Evolutionary conservation across 2,797 vertebrate genomes (phyloP).

Genomic region (Tachyglossus aculeatus): DNA sequence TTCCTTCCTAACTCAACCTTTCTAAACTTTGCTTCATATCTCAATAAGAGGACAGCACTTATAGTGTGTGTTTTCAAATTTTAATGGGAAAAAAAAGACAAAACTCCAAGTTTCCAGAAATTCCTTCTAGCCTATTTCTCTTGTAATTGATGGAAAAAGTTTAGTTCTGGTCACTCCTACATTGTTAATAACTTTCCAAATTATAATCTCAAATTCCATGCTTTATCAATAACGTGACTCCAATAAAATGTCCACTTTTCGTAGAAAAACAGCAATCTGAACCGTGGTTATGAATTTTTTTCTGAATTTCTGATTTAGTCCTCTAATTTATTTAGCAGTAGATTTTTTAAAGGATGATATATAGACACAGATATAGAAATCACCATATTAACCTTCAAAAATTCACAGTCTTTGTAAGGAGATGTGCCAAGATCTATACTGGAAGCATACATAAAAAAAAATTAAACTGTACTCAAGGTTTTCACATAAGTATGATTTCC

Average conservation of each 20-base stretch:
- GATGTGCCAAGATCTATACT: neutral
- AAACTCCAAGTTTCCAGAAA: neutral
- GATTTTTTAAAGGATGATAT: too few species aligned
- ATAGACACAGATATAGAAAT: neutral
- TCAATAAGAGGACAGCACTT: neutral
- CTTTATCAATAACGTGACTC: neutral
- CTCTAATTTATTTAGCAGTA: neutral
- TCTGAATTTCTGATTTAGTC: neutral
- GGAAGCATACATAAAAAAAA: neutral
- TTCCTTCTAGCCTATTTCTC: neutral
- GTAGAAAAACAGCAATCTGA: neutral
- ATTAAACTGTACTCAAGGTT: neutral
- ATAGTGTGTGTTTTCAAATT: too few species aligned
- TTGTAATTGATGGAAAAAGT: neutral
- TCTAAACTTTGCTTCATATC: neutral
- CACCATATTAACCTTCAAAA: slow-evolving; percentile 7
- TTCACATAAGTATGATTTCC: neutral
- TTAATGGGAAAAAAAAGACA: slow-evolving; percentile 11
- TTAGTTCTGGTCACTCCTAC: neutral
- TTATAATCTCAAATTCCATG: slow-evolving; percentile 1
- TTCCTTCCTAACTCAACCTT: neutral
- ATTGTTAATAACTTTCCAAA: neutral
- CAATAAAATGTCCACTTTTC: neutral
- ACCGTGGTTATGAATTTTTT: neutral
- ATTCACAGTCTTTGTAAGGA: neutral